Conservation (phyloP, 2,113 vertebrate genomes). For the Orycteropus afer region DNA sequence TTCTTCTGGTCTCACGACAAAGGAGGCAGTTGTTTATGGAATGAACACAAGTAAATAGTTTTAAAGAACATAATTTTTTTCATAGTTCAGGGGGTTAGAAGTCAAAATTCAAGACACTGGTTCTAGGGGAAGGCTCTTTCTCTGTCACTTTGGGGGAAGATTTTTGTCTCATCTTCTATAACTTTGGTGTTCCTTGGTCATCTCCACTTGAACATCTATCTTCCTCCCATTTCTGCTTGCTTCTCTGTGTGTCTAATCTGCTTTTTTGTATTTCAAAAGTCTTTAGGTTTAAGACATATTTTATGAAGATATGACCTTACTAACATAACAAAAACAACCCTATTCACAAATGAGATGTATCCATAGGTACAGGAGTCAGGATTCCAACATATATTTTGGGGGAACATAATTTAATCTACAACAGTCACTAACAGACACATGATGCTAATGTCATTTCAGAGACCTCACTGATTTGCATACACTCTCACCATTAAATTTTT, state of each 20-base stretch:
- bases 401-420: background rate
- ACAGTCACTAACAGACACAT: background rate
- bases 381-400: background rate
- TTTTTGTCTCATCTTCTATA: no score
- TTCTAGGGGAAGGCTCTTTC: no score
- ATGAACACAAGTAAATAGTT: no score
- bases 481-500: background rate
- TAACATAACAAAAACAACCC: background rate
- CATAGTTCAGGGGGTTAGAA: no score
- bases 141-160: no score
- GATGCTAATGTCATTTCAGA: background rate
- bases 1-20: no score
- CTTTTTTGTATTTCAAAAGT: background rate
- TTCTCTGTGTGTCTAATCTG: no score
- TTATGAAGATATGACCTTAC: background rate
- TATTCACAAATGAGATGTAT: background rate
- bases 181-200: no score
- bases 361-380: background rate
- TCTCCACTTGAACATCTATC: no score
- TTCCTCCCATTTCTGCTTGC: background rate
- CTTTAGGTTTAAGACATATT: background rate
- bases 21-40: no score
- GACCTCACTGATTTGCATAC: background rate
- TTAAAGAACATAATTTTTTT: no score
- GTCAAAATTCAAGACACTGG: no score